Percentiles rank a stretch among this genome's conserved stretches.
Conservation (phyloP, 2,797 vertebrate genomes). For the Enteromius fasciolatus region DNA sequence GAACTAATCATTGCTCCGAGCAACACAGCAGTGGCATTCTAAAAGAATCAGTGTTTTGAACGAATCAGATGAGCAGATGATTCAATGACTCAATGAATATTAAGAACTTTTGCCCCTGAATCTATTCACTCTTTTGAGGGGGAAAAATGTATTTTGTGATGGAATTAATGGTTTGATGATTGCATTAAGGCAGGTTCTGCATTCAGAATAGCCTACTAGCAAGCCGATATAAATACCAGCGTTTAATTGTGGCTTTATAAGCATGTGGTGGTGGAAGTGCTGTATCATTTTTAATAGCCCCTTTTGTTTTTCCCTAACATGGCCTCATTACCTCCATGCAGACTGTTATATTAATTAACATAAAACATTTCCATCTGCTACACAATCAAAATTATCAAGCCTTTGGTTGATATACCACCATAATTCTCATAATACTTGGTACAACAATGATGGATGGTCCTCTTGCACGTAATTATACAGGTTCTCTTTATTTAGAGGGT, state of each 20-base stretch:
- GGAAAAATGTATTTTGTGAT: too few species aligned
- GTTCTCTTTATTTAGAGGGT: constrained; percentile 17
- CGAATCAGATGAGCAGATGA: not conserved
- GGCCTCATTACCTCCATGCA: not conserved
- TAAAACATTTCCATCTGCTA: not conserved
- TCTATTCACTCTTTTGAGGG: too few species aligned
- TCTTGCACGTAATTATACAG: constrained; percentile 29
- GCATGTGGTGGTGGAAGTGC: not conserved
- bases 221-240: not conserved
- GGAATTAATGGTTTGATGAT: too few species aligned
- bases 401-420: not conserved
- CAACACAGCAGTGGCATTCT: not conserved
- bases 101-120: not conserved
- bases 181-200: too few species aligned
- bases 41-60: not conserved
- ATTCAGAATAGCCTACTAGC: too few species aligned
- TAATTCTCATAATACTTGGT: not conserved
- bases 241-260: not conserved
- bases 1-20: not conserved
- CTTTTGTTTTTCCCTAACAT: not conserved
- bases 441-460: constrained; percentile 3
- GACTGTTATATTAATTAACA: not conserved
- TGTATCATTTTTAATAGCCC: not conserved
- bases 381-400: not conserved
- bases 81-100: not conserved